Conservation (phyloP, 2,797 vertebrate species). For the Catharus ustulatus region DNA sequence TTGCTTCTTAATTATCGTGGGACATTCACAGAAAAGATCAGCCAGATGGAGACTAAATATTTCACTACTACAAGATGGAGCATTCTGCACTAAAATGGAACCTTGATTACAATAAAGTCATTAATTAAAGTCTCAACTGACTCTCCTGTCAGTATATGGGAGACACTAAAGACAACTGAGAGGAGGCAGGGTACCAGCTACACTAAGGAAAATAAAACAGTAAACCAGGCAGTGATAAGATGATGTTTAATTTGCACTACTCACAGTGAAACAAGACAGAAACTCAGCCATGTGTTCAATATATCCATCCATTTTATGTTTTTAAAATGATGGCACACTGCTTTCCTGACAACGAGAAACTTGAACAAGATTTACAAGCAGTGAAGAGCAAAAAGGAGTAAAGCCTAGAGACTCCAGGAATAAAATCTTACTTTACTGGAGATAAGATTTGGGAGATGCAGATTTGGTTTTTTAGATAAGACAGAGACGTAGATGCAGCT, state of each 20-base stretch:
- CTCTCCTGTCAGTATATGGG: constrained; percentile 23
- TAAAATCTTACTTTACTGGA: not conserved
- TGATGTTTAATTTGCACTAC: not conserved
- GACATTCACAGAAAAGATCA: constrained; percentile 58
- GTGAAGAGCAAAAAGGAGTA: not conserved
- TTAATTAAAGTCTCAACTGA: constrained; percentile 65
- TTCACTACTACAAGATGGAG: constrained; percentile 66
- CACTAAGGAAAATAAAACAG: not conserved
- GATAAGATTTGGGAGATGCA: not conserved
- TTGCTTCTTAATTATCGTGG: constrained; percentile 67
- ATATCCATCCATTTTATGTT: not conserved
- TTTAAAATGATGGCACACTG: not conserved
- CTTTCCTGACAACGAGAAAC: not conserved
- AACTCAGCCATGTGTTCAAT: not conserved
- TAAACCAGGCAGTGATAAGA: not conserved
- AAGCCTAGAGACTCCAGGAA: not conserved
- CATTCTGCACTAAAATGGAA: constrained; percentile 59
- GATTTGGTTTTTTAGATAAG: not conserved
- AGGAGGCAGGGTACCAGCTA: constrained; percentile 17
- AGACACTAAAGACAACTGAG: constrained; percentile 38
- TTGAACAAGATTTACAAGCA: not conserved
- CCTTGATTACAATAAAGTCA: constrained; percentile 69
- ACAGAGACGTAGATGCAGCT: not conserved
- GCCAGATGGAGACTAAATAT: constrained; percentile 73
- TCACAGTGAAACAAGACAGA: not conserved